A percentile compares a stretch with the other conserved stretches of the same genome.
Evolutionary conservation across 2,113 vertebrate species (phyloP).

Genomic region (Ceuthmochares aereus): DNA sequence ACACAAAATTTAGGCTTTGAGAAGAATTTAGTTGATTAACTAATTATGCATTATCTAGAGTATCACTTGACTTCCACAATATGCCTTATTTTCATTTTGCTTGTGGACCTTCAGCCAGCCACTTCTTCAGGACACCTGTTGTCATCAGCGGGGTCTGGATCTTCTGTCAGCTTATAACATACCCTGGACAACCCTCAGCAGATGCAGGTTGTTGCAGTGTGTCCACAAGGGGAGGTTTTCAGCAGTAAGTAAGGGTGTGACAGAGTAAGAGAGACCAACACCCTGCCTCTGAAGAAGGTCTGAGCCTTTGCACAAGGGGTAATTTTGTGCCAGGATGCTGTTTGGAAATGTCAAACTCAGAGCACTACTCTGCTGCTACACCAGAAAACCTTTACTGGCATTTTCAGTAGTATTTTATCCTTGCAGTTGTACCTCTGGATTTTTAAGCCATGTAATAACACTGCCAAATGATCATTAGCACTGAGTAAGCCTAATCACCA

Average conservation of each 20-base stretch:
- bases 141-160: not conserved
- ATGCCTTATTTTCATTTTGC: not conserved
- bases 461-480: constrained; percentile 1
- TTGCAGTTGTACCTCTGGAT: constrained; percentile 6
- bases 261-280: not conserved
- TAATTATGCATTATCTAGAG: not conserved
- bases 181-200: rapidly evolving
- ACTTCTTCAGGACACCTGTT: not conserved
- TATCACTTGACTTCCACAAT: rapidly evolving
- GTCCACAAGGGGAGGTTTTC: not conserved
- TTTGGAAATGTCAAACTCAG: not conserved
- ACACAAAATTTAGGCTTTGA: not conserved
- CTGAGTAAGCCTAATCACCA: constrained; percentile 3
- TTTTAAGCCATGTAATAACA: constrained; percentile 13
- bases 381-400: not conserved
- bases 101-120: not conserved
- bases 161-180: rapidly evolving
- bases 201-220: rapidly evolving
- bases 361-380: not conserved
- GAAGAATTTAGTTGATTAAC: not conserved
- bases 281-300: not conserved
- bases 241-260: not conserved
- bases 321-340: not conserved
- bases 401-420: constrained; percentile 1
- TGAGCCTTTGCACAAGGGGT: not conserved